phyloP scores from a whole-genome alignment of 2,888 invertebrate species.

The Drosophila robusta region DNA sequence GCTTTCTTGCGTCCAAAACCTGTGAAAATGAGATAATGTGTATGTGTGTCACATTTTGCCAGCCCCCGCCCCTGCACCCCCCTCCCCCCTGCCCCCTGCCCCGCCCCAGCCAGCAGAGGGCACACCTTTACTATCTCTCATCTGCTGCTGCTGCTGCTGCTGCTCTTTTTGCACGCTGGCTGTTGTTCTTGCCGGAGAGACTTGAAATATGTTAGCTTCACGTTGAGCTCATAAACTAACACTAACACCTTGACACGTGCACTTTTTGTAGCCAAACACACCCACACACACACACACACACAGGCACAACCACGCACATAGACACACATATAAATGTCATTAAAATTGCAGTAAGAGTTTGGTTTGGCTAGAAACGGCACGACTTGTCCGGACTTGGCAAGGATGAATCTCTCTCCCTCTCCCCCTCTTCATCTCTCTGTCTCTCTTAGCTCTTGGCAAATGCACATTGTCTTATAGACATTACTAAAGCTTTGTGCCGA shows the following conservation, averaged over 20 bases:
- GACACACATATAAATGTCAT: constrained; percentile 65
- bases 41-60: constrained; percentile 72
- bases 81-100: not conserved
- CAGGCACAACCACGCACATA: constrained; percentile 4
- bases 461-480: constrained; percentile 34
- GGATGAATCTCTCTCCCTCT: constrained; percentile 45
- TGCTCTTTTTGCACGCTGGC: constrained; percentile 15
- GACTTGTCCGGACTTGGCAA: constrained; percentile 52
- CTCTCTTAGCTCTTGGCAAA: constrained; percentile 4
- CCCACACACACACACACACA: constrained; percentile 21
- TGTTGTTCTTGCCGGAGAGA: constrained; percentile 71
- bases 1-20: constrained; percentile 64
- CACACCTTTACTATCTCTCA: constrained; percentile 15
- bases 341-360: constrained; percentile 79
- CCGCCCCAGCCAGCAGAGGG: not conserved
- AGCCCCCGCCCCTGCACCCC: not conserved
- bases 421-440: not conserved
- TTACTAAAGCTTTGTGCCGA: constrained; percentile 18
- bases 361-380: constrained; percentile 60
- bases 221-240: constrained; percentile 82
- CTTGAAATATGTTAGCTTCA: constrained; percentile 82
- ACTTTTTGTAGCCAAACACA: constrained; percentile 63
- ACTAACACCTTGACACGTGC: constrained; percentile 81
- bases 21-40: constrained; percentile 81
- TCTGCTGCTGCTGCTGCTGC: constrained; percentile 8